These are phyloP conservation scores for Xestoiulus laeticollis DNA, from an alignment of 2,888 invertebrate genomes.

Conservation along the genomic window DNA sequence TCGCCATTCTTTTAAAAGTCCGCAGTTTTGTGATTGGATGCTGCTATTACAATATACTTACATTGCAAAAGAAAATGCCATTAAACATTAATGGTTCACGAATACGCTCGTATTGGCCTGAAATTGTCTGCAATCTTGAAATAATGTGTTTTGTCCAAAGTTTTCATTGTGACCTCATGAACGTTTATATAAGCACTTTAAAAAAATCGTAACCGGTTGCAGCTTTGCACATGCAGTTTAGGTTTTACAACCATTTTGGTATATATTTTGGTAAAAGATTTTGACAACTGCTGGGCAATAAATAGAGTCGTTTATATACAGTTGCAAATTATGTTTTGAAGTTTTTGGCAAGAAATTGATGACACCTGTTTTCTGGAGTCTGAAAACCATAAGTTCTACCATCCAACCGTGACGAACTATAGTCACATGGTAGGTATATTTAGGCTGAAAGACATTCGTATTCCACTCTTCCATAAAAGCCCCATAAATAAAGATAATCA, in stretches of 20 bases:
- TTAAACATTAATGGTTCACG: constrained; percentile 8
- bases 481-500: too few species aligned
- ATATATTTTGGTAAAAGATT: neutral
- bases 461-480: too few species aligned
- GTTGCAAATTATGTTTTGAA: neutral
- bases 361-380: too few species aligned
- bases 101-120: neutral
- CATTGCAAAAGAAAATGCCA: neutral
- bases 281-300: neutral
- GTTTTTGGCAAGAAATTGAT: too few species aligned
- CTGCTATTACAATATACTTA: neutral
- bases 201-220: neutral
- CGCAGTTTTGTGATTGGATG: neutral
- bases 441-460: too few species aligned
- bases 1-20: neutral
- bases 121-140: too few species aligned
- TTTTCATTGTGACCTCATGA: neutral
- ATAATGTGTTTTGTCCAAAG: neutral
- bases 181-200: neutral
- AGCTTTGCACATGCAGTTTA: neutral
- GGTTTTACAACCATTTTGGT: neutral
- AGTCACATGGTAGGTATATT: too few species aligned
- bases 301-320: neutral
- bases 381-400: too few species aligned
- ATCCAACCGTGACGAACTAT: too few species aligned